Base-by-base conservation (phyloP, 2,797 vertebrate genomes). In the Hyperoplus lanceolatus region DNA sequence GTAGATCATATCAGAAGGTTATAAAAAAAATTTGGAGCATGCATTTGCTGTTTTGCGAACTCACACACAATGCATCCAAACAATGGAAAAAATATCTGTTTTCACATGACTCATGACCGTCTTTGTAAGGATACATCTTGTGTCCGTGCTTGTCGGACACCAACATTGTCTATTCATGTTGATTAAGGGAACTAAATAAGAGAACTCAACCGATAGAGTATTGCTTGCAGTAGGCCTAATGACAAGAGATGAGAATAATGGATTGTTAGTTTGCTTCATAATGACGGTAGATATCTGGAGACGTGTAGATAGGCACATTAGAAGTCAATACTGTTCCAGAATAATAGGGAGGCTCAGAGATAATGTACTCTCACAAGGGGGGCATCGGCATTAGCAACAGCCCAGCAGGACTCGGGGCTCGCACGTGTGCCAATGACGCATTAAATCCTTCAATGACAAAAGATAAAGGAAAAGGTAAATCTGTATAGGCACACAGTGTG, bases 381-480 rank as follows among this genome's bases (percentile, higher is more conserved):
- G 92, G 93, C 89, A 91, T 87, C 90, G 73, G 90, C 89, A 95
- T 95, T 95, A 95, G 94, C 93, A 90, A 90, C 92, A 90, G 94
- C 92, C 53, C 94, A 95, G 94, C 93, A 89, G 93, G 94, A 86
- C 77, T 87, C 85, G n/a, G 29, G 29, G 82, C 91, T 80, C 68
- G 84, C 92, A 89, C 87, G 81, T 94, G 90, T 90, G 86, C 90
- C 92, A 91, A 84, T 92, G 91, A 94, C 90, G 91, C 91, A 92
- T 93, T 92, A 91, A 93, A 93, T 88, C 87, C 89, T 87, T 92
- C 93, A 94, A 94, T 94, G 94, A 94, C 93, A 94, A 93, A 93
- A 91, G 91, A 91, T 82, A 89, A 84, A 81, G 81, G 81, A 90
- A 29, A 90, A 93, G 84, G 88, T 92, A 93, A 90, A 90, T 91